A percentile compares a stretch with the other conserved stretches of the same genome.
These are phyloP conservation scores for Argyrosomus japonicus DNA, from an alignment of 2,113 vertebrate species.

Conservation along the genomic window DNA sequence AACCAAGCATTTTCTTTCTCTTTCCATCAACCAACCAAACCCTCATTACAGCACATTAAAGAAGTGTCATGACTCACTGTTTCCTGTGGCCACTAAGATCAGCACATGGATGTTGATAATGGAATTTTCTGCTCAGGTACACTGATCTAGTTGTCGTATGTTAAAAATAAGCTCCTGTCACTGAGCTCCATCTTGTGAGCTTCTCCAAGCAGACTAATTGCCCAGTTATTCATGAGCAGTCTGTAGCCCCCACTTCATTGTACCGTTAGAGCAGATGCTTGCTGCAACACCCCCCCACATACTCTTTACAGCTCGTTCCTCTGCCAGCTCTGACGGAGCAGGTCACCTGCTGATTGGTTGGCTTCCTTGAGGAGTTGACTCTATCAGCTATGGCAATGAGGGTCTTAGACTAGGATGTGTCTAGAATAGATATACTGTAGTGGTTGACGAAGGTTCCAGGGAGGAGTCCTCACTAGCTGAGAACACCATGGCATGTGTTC, in stretches of 20 bases:
- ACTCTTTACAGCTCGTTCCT: slow-evolving; percentile 32
- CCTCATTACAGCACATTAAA: slow-evolving; percentile 22
- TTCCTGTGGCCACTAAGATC: slow-evolving; percentile 33
- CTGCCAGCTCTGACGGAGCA: slow-evolving; percentile 49
- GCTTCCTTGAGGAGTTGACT: slow-evolving; percentile 57
- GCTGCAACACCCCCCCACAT: slow-evolving; percentile 32
- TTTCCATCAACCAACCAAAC: not conserved
- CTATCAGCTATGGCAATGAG: slow-evolving; percentile 68
- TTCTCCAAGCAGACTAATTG: slow-evolving; percentile 61
- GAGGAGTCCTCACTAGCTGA: slow-evolving; percentile 38
- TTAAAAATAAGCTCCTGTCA: slow-evolving; percentile 57
- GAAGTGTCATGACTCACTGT: slow-evolving; percentile 24
- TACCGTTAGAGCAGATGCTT: slow-evolving; percentile 57
- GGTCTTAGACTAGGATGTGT: slow-evolving; percentile 49
- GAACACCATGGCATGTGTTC: slow-evolving; percentile 42
- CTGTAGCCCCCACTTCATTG: slow-evolving; percentile 38
- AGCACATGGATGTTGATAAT: slow-evolving; percentile 27
- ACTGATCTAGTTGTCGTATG: slow-evolving; percentile 24
- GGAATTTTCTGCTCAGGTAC: slow-evolving; percentile 31
- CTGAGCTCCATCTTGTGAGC: slow-evolving; percentile 39
- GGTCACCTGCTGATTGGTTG: slow-evolving; percentile 63
- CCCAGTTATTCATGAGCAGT: slow-evolving; percentile 66
- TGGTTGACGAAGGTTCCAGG: slow-evolving; percentile 15
- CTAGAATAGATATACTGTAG: slow-evolving; percentile 44
- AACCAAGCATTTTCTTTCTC: slow-evolving; percentile 14